Conservation (phyloP, 1,140 invertebrate genomes). For the Zaprionus ornatus region DNA sequence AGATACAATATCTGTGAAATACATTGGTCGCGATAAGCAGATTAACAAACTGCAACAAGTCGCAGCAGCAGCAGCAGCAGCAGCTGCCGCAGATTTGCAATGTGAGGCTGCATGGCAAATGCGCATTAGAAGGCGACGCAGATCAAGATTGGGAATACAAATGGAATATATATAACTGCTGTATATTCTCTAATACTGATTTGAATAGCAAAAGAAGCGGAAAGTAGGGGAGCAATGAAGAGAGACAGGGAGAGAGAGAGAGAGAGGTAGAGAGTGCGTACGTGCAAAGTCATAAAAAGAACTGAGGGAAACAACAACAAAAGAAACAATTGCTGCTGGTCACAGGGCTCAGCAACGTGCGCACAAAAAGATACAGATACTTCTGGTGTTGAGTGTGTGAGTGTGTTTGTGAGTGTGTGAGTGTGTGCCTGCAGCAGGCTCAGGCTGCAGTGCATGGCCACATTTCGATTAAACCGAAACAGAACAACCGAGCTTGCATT, state of each 20-base stretch:
- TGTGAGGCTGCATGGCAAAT: constrained; percentile 43
- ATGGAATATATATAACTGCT: constrained; percentile 6
- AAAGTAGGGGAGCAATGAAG: background rate
- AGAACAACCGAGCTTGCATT: constrained; percentile 57
- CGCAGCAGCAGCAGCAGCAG: constrained; percentile 24
- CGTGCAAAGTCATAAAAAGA: constrained; percentile 68
- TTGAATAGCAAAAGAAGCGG: constrained; percentile 23
- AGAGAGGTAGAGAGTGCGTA: constrained; percentile 35
- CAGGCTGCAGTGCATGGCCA: constrained; percentile 62
- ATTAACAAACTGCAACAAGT: constrained; percentile 22
- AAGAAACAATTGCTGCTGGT: constrained; percentile 32
- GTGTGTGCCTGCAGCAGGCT: constrained; percentile 15
- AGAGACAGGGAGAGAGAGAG: background rate
- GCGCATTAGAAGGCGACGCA: constrained; percentile 40
- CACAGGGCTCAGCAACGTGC: constrained; percentile 30
- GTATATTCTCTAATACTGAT: constrained; percentile 18
- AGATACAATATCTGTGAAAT: constrained; percentile 34
- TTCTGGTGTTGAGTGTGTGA: constrained; percentile 2
- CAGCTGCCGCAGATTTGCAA: constrained; percentile 28
- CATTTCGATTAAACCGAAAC: constrained; percentile 57
- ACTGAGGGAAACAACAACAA: constrained; percentile 7
- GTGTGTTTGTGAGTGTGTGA: background rate
- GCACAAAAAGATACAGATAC: constrained; percentile 25
- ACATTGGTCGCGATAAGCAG: constrained; percentile 34
- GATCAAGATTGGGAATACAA: constrained; percentile 23